These are phyloP conservation scores for Etheostoma perlongum DNA, from an alignment of 2,797 vertebrate genomes.

Conservation along the genomic window DNA sequence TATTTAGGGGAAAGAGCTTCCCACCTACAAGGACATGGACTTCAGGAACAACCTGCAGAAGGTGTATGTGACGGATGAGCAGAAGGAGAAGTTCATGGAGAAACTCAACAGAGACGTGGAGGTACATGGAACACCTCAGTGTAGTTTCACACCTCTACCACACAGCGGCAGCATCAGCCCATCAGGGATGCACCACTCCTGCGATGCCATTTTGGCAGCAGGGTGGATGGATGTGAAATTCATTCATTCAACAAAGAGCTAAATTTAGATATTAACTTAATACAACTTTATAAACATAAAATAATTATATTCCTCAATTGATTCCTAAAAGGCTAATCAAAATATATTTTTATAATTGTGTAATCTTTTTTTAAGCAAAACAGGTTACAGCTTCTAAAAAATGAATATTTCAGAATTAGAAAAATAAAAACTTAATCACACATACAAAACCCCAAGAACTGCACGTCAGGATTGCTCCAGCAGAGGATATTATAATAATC, in stretches of 20 bases:
- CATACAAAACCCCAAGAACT: not conserved
- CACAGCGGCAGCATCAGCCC: conserved; percentile 48
- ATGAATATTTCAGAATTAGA: not conserved
- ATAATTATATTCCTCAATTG: not conserved
- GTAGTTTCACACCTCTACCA: conserved; percentile 46
- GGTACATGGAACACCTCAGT: conserved; percentile 73
- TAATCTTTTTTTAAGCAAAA: not conserved
- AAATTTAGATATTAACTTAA: not conserved
- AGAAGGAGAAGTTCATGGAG: conserved; percentile 93
- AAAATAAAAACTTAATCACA: not conserved
- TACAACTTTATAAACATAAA: not conserved
- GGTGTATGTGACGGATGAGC: conserved; percentile 91
- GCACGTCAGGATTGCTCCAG: not conserved
- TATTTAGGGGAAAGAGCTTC: conserved; percentile 91
- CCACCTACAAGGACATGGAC: conserved; percentile 95
- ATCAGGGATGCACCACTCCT: not conserved
- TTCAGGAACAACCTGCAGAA: conserved; percentile 97
- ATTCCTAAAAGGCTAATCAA: not conserved
- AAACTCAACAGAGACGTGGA: conserved; percentile 95
- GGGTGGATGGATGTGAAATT: not conserved
- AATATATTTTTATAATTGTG: not conserved
- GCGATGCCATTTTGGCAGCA: conserved; percentile 13
- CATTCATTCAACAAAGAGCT: not conserved
- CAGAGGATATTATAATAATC: not conserved
- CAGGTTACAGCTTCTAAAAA: not conserved